A percentile compares a stretch with the other conserved stretches of the same genome.
Evolutionary conservation across 2,113 vertebrate genomes (phyloP).

Genomic region (Hippopotamus amphibius): DNA sequence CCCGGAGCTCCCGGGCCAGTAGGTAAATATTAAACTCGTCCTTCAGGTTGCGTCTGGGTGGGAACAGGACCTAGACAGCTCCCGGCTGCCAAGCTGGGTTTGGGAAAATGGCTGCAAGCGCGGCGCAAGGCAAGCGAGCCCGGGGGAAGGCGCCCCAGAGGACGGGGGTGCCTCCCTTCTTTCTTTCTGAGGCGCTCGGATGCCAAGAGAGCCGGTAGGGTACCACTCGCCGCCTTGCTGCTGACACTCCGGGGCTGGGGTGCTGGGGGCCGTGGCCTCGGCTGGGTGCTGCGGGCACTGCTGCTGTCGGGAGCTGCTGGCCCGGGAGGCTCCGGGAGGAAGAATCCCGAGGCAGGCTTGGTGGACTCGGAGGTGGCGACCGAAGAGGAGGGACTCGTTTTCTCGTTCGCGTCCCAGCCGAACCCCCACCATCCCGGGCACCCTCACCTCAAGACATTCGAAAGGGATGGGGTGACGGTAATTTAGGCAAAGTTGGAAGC

Average conservation of each 20-base stretch:
- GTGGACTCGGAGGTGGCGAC: neutral
- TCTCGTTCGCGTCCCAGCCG: neutral
- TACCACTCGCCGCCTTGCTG: neutral
- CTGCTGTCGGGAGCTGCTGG: neutral
- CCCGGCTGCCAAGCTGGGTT: constrained; percentile 52
- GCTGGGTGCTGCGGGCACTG: neutral
- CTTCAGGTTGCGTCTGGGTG: constrained; percentile 84
- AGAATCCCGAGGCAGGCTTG: neutral
- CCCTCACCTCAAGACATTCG: neutral
- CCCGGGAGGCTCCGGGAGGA: neutral
- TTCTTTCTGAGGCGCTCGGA: constrained; percentile 26
- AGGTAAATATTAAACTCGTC: constrained; percentile 80
- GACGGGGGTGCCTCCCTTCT: constrained; percentile 67
- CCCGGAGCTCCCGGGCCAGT: constrained; percentile 57
- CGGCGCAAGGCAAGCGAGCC: constrained; percentile 46
- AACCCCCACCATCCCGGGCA: neutral
- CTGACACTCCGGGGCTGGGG: neutral
- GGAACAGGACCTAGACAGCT: constrained; percentile 72
- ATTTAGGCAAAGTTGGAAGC: constrained; percentile 31
- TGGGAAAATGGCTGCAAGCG: constrained; percentile 83
- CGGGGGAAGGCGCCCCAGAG: constrained; percentile 45
- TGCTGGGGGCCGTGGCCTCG: neutral
- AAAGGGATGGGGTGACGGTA: neutral
- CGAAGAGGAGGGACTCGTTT: neutral
- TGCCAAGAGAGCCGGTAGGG: neutral